Base-by-base conservation (phyloP, 64 coral and sea anemone species). In the Catalaphyllia jardinei region DNA sequence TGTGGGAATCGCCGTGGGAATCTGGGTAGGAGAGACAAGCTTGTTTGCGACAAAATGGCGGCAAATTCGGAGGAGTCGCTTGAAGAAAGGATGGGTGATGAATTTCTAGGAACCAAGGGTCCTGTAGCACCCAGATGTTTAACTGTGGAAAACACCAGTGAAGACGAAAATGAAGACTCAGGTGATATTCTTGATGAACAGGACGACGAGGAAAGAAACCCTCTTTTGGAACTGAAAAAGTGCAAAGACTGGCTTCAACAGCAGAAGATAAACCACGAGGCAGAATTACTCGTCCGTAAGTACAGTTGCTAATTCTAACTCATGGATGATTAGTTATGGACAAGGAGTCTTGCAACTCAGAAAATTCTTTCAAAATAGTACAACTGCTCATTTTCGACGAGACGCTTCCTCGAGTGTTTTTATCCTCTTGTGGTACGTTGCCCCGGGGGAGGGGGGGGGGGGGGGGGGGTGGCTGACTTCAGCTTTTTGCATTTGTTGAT, bases 181-280 rank as follows among this genome's bases (percentile, higher is more conserved):
- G 29, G 67, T 55, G 88, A 90, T 52, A 46, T 90, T 67, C 39
- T 6, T 55, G 78, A 81, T 6, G 65, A 73, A 5, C 67, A 73
- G 25, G 46, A 76, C 29, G 62, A 82, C 14, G 72, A 78, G 67
- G 50, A 86, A 60, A 74, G 22, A 55, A 24, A 39, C 27, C 9
- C 59, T 33, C 65, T 81, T 33, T 91, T 69, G 71, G 83, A 80
- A 60, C 62, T 79, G 60, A 78, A 25, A 29, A 93, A 92, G 65
- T 93, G 79, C 49, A 98, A 74, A 54, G 85, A 88, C 38, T 91
- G 86, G 82, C 84, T 98, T 31, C 72, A 79, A 17, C 84, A 91
- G 19, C 92, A 94, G 61, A 94, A 91, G 92, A 80, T 98, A 39
- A 89, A 93, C 51, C 88, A 86, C 76, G 89, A 98, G 87, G 81